Percentiles rank a stretch among this genome's conserved stretches.
These are phyloP conservation scores for Ctenopoma multispine DNA, from an alignment of 2,797 vertebrate species.

Conservation along the genomic window DNA sequence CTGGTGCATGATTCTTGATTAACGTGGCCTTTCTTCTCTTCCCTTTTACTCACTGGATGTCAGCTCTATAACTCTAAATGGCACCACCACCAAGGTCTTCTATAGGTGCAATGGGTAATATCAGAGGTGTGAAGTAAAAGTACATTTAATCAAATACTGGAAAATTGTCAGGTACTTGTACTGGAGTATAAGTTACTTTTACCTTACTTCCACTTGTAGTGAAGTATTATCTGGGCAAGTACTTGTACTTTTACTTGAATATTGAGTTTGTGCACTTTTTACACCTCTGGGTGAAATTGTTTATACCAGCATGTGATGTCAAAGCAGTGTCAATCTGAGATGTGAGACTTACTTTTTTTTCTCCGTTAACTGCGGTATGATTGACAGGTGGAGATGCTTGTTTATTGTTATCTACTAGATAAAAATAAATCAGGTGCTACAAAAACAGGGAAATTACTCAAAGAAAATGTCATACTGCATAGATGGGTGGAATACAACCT, in stretches of 20 bases:
- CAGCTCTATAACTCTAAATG: constrained; percentile 59
- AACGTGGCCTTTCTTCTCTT: constrained; percentile 59
- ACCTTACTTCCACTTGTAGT: no score
- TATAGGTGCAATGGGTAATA: neutral
- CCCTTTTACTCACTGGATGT: constrained; percentile 56
- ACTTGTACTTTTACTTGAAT: no score
- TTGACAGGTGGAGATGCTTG: constrained; percentile 42
- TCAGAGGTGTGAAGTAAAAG: no score
- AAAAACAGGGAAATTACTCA: constrained; percentile 33
- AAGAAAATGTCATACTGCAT: constrained; percentile 31
- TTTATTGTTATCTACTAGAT: constrained; percentile 16
- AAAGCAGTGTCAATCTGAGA: neutral
- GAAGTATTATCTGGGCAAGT: no score
- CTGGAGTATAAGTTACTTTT: no score
- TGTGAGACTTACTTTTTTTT: neutral
- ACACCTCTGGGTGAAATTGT: constrained; percentile 22
- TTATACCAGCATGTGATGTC: constrained; percentile 24
- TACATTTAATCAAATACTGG: no score
- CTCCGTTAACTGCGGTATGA: constrained; percentile 6
- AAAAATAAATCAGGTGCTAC: constrained; percentile 16
- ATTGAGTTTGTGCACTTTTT: no score
- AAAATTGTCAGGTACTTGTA: no score
- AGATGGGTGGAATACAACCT: neutral
- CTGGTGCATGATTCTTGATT: constrained; percentile 57
- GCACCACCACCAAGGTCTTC: constrained; percentile 41